Evolutionary conservation across 1,140 invertebrate species (phyloP).

Genomic region (Pseudomyrmex concolor): DNA sequence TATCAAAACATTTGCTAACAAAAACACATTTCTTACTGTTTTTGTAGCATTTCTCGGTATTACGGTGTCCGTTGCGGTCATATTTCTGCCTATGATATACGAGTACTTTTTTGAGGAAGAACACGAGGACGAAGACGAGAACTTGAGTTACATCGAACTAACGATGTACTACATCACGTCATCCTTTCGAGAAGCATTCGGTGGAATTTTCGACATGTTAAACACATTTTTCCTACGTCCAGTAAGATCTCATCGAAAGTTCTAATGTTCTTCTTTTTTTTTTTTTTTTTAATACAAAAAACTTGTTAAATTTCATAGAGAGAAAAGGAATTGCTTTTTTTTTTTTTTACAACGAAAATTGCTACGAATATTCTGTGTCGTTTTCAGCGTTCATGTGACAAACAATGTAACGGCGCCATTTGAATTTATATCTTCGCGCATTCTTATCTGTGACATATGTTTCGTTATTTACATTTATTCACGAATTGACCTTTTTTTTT

Average conservation of each 20-base stretch:
- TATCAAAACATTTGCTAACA: too few species aligned
- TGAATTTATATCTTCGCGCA: slow-evolving; percentile 52
- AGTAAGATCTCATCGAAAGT: slow-evolving; percentile 71
- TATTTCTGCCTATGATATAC: slow-evolving; percentile 77
- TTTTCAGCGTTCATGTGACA: slow-evolving; percentile 76
- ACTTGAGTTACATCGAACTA: slow-evolving; percentile 75
- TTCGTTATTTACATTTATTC: neutral
- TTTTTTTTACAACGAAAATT: neutral
- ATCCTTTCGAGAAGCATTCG: slow-evolving; percentile 78
- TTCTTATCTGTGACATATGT: neutral
- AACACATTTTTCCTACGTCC: slow-evolving; percentile 74
- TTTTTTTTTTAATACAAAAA: too few species aligned
- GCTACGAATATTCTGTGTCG: slow-evolving; percentile 59
- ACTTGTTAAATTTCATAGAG: neutral
- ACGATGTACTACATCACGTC: slow-evolving; percentile 74
- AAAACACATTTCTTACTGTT: too few species aligned
- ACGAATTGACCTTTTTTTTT: too few species aligned
- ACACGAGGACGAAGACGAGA: slow-evolving; percentile 73
- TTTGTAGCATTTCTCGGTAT: slow-evolving; percentile 75
- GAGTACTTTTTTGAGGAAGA: slow-evolving; percentile 77
- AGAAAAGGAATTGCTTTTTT: neutral
- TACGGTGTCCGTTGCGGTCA: slow-evolving; percentile 74
- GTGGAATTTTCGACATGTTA: slow-evolving; percentile 70
- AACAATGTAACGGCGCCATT: slow-evolving; percentile 65
- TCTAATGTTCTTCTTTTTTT: neutral